A percentile compares a stretch with the other conserved stretches of the same genome.
These are phyloP conservation scores for Orchesella cincta DNA, from an alignment of 1,140 invertebrate genomes.

Conservation along the genomic window DNA sequence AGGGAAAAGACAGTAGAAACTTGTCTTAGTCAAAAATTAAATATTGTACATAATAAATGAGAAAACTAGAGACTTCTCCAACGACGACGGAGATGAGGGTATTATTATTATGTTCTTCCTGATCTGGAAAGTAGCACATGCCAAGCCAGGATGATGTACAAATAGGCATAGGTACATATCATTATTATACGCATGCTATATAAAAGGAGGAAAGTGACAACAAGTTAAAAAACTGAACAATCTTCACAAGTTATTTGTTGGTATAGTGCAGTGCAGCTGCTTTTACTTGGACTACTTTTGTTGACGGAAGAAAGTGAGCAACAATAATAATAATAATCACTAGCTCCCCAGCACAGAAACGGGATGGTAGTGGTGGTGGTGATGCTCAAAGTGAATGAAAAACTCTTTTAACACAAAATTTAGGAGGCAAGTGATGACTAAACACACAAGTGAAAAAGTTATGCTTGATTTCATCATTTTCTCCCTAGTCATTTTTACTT, in stretches of 20 bases:
- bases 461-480: not conserved
- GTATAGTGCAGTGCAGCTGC: not conserved
- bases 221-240: not conserved
- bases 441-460: not conserved
- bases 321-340: conserved; percentile 13
- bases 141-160: not conserved
- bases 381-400: not conserved
- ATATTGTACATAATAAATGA: conserved; percentile 34
- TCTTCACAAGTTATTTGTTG: not conserved
- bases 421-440: not conserved
- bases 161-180: too few species aligned
- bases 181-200: too few species aligned
- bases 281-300: not conserved
- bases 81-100: not conserved
- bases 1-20: conserved; percentile 33
- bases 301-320: conserved; percentile 24
- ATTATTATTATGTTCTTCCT: conserved; percentile 13
- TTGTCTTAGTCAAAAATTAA: conserved; percentile 44
- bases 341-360: too few species aligned
- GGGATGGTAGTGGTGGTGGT: not conserved
- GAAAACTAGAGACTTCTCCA: not conserved
- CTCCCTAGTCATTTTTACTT: not conserved
- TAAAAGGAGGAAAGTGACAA: not conserved
- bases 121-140: conserved; percentile 19
- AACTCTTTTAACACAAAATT: not conserved